phyloP scores from a whole-genome alignment of 2,888 invertebrate genomes.

The Zaprionus bogoriensis region DNA sequence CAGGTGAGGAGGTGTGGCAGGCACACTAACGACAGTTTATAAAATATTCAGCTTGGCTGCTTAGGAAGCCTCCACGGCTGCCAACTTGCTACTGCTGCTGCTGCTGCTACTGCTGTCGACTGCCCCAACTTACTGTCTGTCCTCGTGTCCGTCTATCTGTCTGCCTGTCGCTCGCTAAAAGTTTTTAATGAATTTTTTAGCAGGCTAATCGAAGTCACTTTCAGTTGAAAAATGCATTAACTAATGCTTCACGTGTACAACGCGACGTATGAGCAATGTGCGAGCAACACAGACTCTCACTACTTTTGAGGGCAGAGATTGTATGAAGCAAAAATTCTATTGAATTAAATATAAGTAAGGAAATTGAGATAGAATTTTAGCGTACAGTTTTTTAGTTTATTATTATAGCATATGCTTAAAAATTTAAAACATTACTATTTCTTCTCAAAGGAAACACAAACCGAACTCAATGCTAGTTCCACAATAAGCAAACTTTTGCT shows the following conservation, averaged over 20 bases:
- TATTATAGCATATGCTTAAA: too few species aligned
- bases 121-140: not conserved
- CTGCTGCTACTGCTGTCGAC: not conserved
- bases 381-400: too few species aligned
- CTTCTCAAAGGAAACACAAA: too few species aligned
- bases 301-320: not conserved
- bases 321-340: not conserved
- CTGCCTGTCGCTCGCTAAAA: slow-evolving; percentile 55
- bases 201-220: slow-evolving; percentile 74
- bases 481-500: not conserved
- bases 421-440: too few species aligned
- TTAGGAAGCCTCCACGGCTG: slow-evolving; percentile 15
- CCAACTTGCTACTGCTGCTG: not conserved
- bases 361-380: too few species aligned
- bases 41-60: slow-evolving; percentile 68
- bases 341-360: too few species aligned
- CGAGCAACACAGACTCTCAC: not conserved
- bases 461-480: not conserved
- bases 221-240: slow-evolving; percentile 68
- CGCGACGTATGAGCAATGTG: slow-evolving; percentile 51
- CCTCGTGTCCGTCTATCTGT: not conserved
- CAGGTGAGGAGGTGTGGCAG: slow-evolving; percentile 10
- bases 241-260: slow-evolving; percentile 30
- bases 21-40: slow-evolving; percentile 72
- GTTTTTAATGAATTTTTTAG: slow-evolving; percentile 76